Evolutionary conservation across 1,140 invertebrate genomes (phyloP), one percentile per base, ranked within the genome.

Genomic region (Zelostemma sp.): DNA sequence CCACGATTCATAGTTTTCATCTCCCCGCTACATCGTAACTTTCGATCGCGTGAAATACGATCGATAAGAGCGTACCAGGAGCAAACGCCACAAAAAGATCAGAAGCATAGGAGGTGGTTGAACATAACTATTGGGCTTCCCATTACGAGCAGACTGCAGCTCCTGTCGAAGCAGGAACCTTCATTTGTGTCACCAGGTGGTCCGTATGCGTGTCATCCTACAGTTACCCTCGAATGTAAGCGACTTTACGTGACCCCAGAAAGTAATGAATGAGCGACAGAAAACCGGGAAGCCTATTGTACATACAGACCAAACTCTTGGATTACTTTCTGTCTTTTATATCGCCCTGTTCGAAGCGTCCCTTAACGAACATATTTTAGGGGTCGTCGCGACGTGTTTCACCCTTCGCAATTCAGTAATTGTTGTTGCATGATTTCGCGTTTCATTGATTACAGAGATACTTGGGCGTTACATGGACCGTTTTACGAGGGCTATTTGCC

Each of bases 181-280:
- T 51, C 61, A 45, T 65, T 33, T 59, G 43, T 18, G 35, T 54
- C 61, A 55, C 72, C 73, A 75, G 72, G 72, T 75, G 68, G 68
- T 63, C 70, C 43, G 53, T 59, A 46, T 49, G 62, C 63, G 21
- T 54, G 56, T 59, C 47, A 28, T 63, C 58, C 40, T 8, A 25
- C 8, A 25, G 21, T 25, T 65, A 68, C 75, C 45, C 49, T 63
- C 61, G 16, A 72, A 73, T 56, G 75, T 75, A 72, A 74, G 41
- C 55, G 50, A 53, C 43, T 66, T 50, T 46, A 50, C 33, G 40
- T 41, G 41, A 45, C 35, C 53, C 43, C 49, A 49, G 35, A 59
- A 73, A 75, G 69, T 75, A 75, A 73, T 47, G 41, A 54, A 66
- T 57, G 55, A 65, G 64, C 55, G 4, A 68, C 38, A 35, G 31